phyloP scores from a whole-genome alignment of 2,113 vertebrate species.

The Elanoides forficatus region DNA sequence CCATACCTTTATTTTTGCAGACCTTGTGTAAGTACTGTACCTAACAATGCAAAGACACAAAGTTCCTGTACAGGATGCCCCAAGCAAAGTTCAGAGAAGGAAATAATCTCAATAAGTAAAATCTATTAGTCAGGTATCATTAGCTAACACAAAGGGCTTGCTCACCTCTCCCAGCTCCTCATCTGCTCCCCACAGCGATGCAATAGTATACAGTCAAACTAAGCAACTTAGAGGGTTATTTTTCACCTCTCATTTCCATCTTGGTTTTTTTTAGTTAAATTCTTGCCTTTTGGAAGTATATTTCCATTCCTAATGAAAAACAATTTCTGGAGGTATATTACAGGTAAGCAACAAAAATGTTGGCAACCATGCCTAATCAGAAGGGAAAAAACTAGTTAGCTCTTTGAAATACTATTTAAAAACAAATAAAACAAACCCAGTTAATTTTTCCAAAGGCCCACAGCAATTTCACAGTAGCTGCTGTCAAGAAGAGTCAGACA shows the following conservation, averaged over 20 bases:
- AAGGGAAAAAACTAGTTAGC: neutral
- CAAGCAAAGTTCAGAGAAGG: neutral
- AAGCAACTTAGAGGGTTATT: neutral
- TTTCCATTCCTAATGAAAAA: neutral
- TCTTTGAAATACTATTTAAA: constrained; percentile 11
- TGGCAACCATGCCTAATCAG: neutral
- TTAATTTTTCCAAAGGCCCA: constrained; percentile 12
- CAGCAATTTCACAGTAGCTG: constrained; percentile 4
- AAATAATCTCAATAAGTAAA: neutral
- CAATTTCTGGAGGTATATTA: neutral
- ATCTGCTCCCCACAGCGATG: neutral
- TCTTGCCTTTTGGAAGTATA: neutral
- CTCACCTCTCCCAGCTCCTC: neutral
- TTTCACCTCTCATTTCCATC: neutral
- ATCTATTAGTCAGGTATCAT: neutral
- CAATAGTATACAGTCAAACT: neutral
- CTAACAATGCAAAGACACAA: neutral
- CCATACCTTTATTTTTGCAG: neutral
- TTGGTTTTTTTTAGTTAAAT: neutral
- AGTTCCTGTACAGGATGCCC: neutral
- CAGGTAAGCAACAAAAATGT: neutral
- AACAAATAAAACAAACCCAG: neutral
- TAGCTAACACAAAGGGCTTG: neutral
- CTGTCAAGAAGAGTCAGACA: constrained; percentile 8
- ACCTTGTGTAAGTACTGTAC: neutral